phyloP scores from a whole-genome alignment of 2,888 invertebrate species.

The Ectemnius cavifrons region DNA sequence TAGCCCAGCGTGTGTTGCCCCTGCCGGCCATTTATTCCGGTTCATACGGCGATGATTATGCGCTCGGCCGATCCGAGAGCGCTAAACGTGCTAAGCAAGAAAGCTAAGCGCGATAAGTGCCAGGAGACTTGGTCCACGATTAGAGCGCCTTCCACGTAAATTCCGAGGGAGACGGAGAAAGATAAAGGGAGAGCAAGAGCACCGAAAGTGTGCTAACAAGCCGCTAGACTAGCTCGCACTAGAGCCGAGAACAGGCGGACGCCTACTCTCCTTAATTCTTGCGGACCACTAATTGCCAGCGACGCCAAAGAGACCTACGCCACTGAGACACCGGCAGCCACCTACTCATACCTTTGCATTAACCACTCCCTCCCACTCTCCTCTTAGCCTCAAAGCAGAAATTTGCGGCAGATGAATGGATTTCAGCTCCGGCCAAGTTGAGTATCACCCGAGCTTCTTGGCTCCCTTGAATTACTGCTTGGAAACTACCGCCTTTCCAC shows the following conservation, averaged over 20 bases:
- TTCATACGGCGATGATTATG: conserved; percentile 61
- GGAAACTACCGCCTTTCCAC: too few species aligned
- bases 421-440: too few species aligned
- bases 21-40: conserved; percentile 53
- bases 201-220: conserved; percentile 7
- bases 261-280: conserved; percentile 1
- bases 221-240: neutral
- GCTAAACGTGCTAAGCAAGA: conserved; percentile 68
- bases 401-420: too few species aligned
- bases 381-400: conserved; percentile 4
- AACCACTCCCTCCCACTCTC: neutral
- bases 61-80: conserved; percentile 55
- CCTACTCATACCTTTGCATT: neutral
- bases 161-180: neutral
- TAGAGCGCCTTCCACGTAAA: conserved; percentile 50
- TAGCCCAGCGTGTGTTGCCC: conserved; percentile 56
- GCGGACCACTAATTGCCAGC: conserved; percentile 1
- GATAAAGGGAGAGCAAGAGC: neutral
- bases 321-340: neutral
- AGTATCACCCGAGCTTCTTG: too few species aligned
- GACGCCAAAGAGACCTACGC: neutral
- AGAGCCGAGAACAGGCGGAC: too few species aligned
- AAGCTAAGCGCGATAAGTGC: conserved; percentile 42
- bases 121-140: conserved; percentile 44
- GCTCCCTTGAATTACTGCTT: too few species aligned